phyloP scores from a whole-genome alignment of 2,797 vertebrate genomes.

The Sphaeramia orbicularis region DNA sequence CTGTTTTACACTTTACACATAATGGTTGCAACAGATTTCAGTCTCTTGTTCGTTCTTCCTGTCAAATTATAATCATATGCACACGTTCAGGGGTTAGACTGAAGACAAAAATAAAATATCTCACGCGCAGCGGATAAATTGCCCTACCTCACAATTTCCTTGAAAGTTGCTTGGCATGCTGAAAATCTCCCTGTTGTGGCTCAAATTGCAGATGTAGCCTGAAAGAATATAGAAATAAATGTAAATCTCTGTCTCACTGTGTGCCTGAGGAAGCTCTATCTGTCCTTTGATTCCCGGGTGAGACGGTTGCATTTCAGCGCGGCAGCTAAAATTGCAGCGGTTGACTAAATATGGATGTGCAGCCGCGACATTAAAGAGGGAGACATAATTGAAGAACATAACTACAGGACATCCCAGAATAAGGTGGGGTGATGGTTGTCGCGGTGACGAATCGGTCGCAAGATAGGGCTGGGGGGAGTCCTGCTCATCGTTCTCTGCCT shows the following conservation, averaged over 20 bases:
- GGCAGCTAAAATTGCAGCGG: constrained; percentile 84
- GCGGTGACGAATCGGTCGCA: constrained; percentile 78
- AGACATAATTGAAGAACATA: constrained; percentile 88
- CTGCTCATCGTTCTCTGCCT: neutral
- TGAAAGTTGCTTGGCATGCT: constrained; percentile 76
- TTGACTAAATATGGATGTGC: constrained; percentile 87
- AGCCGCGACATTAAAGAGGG: constrained; percentile 85
- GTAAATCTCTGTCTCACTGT: constrained; percentile 68
- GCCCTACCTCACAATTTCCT: constrained; percentile 71
- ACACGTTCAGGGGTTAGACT: constrained; percentile 62
- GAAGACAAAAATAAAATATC: constrained; percentile 68
- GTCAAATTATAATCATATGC: constrained; percentile 54
- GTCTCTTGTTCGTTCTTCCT: constrained; percentile 13
- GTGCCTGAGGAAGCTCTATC: constrained; percentile 78
- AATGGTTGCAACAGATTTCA: constrained; percentile 61
- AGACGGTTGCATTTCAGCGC: constrained; percentile 79
- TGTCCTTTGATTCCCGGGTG: constrained; percentile 85
- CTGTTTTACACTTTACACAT: constrained; percentile 34
- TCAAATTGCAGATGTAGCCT: constrained; percentile 83
- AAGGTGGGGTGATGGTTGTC: constrained; percentile 73
- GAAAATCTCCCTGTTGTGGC: constrained; percentile 78
- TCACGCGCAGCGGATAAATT: constrained; percentile 66
- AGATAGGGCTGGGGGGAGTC: constrained; percentile 57
- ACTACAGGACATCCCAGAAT: constrained; percentile 87
- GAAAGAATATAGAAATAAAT: constrained; percentile 82